Evolutionary conservation across 1,140 invertebrate genomes (phyloP).

Genomic region (Chelonus insularis): DNA sequence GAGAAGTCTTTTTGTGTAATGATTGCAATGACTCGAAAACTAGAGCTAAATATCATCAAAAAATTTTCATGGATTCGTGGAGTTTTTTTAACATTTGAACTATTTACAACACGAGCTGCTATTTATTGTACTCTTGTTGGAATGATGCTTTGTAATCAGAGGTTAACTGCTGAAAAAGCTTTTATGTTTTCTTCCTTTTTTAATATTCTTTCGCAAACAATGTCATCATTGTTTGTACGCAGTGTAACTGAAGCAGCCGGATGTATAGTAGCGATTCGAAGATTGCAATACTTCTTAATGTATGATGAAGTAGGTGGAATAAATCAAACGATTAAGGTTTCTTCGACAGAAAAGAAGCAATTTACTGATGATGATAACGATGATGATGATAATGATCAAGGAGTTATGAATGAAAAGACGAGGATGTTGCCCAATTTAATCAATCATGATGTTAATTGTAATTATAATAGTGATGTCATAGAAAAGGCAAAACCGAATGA

Average conservation of each 20-base stretch:
- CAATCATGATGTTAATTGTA: too few relatives aligned
- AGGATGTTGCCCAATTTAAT: too few relatives aligned
- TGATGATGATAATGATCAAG: conserved; percentile 19
- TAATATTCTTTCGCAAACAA: conserved; percentile 70
- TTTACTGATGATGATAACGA: conserved; percentile 21
- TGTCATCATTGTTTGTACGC: conserved; percentile 71
- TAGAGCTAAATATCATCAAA: conserved; percentile 70
- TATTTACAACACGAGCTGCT: conserved; percentile 76
- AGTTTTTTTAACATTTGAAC: conserved; percentile 69
- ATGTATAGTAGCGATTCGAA: conserved; percentile 69
- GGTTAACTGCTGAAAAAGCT: conserved; percentile 72
- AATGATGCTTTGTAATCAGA: conserved; percentile 69
- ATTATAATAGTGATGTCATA: not conserved
- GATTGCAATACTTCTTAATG: conserved; percentile 72
- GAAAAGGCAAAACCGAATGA: not conserved
- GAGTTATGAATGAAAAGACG: too few relatives aligned
- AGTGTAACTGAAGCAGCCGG: conserved; percentile 65
- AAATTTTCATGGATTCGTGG: conserved; percentile 70
- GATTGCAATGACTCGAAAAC: conserved; percentile 62
- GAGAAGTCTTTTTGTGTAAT: conserved; percentile 78
- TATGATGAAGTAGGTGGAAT: too few relatives aligned
- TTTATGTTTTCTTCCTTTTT: conserved; percentile 77
- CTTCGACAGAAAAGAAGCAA: too few relatives aligned
- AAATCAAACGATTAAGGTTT: too few relatives aligned
- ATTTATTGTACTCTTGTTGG: conserved; percentile 77